Base-by-base conservation (phyloP, 1,140 invertebrate species). In the Brachionus calyciflorus region DNA sequence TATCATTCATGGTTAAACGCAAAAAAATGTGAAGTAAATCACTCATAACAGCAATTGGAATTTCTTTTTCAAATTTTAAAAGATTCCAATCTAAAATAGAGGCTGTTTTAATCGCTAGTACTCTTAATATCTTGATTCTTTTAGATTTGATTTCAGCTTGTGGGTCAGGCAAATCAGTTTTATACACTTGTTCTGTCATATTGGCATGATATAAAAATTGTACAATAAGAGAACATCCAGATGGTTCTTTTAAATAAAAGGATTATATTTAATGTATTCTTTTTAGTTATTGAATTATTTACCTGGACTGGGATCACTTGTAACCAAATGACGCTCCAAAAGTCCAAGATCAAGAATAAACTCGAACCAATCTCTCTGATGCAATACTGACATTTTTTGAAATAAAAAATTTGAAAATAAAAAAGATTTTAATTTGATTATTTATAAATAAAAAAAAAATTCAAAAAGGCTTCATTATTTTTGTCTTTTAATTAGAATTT, bases 1-100 rank as follows among this genome's bases (percentile, higher is more conserved):
- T 55, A 4, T 73, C 69, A 19, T 37, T 49, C 69, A 73, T 73
- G 2, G 46, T 51, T 12, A 73, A 14, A 14, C 51, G 19, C 19
- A 73, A 19, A 73, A 73, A 55, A 33, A 73, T 73, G 10, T 73
- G 69, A 6, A 73, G n/a, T 28, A 73, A 55, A 24, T 73, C 69
- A 33, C 69, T 73, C 69, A 73, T 73, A 12, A 73, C 69, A 33
- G 69, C 69, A 5, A 73, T 73, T n/a, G 69, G 69, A 10, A 73
- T 73, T 55, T 73, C 69, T 51, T 55, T 49, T 73, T 73, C 69
- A 12, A 73, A 73, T 40, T 37, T 49, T 24, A 73, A 51, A 17
- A 73, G n/a, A 55, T 73, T 37, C 69, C 69, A 73, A 5, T 55
- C 69, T 1, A 73, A 14, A 12, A 73, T 73, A 21, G 69, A 21